Evolutionary conservation across 2,797 vertebrate genomes (phyloP).

Genomic region (Myripristis murdjan): DNA sequence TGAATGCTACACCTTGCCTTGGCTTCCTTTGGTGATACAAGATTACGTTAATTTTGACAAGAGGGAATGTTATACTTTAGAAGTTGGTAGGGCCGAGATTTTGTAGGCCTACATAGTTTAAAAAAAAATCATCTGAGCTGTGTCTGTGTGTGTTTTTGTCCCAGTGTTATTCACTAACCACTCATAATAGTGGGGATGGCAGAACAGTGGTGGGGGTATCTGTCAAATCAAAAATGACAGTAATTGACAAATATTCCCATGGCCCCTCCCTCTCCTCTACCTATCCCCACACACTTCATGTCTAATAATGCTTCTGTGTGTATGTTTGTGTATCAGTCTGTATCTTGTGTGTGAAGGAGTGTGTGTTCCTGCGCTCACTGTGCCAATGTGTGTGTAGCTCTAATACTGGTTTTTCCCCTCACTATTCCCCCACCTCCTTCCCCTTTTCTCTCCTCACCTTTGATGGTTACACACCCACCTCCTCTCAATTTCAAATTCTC

Average conservation of each 20-base stretch:
- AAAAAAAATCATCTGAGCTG: conserved; percentile 31
- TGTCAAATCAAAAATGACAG: conserved; percentile 51
- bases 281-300: conserved; percentile 75
- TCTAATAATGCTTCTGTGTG: conserved; percentile 82
- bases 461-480: conserved; percentile 69
- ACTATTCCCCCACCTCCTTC: conserved; percentile 75
- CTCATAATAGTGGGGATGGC: conserved; percentile 72
- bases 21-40: background rate
- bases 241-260: conserved; percentile 59
- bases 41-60: background rate
- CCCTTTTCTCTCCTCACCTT: conserved; percentile 73
- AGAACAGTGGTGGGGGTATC: conserved; percentile 72
- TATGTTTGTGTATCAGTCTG: conserved; percentile 76
- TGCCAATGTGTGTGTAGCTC: conserved; percentile 86
- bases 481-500: conserved; percentile 51
- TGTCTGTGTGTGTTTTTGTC: conserved; percentile 61
- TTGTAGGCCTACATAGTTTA: background rate
- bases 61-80: background rate
- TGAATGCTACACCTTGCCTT: background rate
- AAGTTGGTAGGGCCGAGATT: background rate
- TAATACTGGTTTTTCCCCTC: conserved; percentile 88
- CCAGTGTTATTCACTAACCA: conserved; percentile 69
- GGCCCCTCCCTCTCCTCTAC: conserved; percentile 75
- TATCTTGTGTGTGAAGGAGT: conserved; percentile 76
- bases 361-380: conserved; percentile 85